Evolutionary conservation across 2,113 vertebrate species (phyloP).

Genomic region (Dendropsophus ebraccatus): DNA sequence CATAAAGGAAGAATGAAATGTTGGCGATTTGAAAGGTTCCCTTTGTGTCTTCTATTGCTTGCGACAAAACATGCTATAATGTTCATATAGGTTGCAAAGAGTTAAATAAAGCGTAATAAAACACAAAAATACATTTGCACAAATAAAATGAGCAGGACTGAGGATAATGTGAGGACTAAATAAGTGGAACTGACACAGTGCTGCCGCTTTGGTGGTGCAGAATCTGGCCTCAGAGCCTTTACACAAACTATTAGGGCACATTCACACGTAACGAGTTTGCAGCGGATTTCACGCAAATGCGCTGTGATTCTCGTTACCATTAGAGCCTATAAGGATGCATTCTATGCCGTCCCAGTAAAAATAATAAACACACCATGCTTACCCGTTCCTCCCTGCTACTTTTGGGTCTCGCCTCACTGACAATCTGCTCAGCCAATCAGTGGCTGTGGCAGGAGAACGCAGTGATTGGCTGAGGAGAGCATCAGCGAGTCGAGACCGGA

Average conservation of each 20-base stretch:
- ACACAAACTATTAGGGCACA: too few species aligned
- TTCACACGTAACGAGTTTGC: too few species aligned
- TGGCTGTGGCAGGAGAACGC: too few species aligned
- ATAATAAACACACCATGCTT: not conserved
- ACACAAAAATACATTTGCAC: not conserved
- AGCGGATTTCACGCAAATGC: too few species aligned
- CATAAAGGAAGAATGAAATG: not conserved
- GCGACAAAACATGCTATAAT: not conserved
- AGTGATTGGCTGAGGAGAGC: too few species aligned
- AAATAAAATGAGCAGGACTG: not conserved
- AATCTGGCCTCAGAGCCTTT: not conserved
- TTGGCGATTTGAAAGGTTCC: not conserved
- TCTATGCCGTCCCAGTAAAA: not conserved
- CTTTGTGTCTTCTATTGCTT: constrained; percentile 9
- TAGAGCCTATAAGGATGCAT: too few species aligned
- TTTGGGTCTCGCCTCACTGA: too few species aligned
- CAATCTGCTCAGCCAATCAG: too few species aligned
- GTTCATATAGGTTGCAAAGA: not conserved
- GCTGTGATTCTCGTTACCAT: too few species aligned
- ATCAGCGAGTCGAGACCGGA: too few species aligned
- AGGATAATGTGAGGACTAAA: not conserved
- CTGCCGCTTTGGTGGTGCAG: not conserved
- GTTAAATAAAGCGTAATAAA: constrained; percentile 3
- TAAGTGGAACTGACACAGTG: not conserved
- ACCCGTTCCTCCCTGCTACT: too few species aligned